A percentile compares a stretch with the other conserved stretches of the same genome.
phyloP scores from a whole-genome alignment of 2,113 vertebrate genomes.

The Melanostigma gelatinosum region DNA sequence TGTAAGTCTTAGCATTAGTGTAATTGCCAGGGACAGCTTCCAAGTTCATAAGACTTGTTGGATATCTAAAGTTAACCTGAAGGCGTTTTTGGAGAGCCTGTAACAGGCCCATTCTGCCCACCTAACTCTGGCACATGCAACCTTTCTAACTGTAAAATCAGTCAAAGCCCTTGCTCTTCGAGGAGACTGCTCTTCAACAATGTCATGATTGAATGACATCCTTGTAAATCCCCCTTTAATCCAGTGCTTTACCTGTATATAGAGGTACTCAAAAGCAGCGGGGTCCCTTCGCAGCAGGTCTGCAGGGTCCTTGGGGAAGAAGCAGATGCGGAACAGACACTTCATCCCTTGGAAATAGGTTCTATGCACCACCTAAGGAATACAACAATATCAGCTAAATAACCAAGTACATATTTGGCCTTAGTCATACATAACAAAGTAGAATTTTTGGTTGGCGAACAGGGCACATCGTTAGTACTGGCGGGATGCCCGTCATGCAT shows the following conservation, averaged over 20 bases:
- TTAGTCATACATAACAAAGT: conserved; percentile 1
- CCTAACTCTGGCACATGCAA: background rate
- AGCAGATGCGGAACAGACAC: conserved; percentile 97
- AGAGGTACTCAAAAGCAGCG: conserved; percentile 97
- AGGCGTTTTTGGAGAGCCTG: background rate
- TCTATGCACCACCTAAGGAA: conserved; percentile 94
- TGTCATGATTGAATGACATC: conserved; percentile 31
- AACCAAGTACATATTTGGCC: conserved; percentile 11
- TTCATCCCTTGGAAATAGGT: conserved; percentile 99
- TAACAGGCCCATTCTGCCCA: background rate
- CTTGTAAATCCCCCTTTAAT: conserved; percentile 45
- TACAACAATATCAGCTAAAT: conserved; percentile 25
- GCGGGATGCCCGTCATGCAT: background rate
- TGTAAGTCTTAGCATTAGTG: background rate
- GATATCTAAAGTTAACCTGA: conserved; percentile 8
- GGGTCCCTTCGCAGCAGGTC: conserved; percentile 94
- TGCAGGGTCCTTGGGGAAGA: conserved; percentile 97
- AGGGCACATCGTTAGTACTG: background rate
- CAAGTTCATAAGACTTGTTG: background rate
- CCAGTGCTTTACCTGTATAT: conserved; percentile 90
- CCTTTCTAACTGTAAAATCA: background rate
- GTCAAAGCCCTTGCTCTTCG: background rate
- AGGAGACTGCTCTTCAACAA: conserved; percentile 19
- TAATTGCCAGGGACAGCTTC: background rate
- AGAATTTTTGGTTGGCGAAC: background rate